phyloP scores from a whole-genome alignment of 2,797 vertebrate genomes.

The Myotis pilosus region DNA sequence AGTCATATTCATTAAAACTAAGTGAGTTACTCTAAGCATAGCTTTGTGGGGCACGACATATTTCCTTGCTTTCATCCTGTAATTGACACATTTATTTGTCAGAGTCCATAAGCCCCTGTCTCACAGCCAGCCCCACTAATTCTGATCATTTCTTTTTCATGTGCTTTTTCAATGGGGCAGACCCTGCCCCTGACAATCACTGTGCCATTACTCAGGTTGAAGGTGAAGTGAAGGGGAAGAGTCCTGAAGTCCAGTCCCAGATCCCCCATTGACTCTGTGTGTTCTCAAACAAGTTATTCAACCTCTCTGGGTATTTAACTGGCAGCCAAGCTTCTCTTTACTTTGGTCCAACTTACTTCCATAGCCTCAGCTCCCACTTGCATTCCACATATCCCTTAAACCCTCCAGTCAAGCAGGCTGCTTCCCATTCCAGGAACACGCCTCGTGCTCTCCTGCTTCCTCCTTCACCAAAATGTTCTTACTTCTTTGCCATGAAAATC shows the following conservation, averaged over 20 bases:
- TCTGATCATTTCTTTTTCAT: neutral
- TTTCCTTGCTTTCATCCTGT: neutral
- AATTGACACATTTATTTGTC: slow-evolving; percentile 36
- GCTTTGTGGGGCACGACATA: neutral
- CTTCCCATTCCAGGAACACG: neutral
- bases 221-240: neutral
- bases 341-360: neutral
- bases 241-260: neutral
- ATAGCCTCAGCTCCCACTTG: neutral
- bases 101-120: neutral
- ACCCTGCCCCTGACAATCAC: neutral
- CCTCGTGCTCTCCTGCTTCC: neutral
- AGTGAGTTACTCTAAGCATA: slow-evolving; percentile 11
- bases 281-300: neutral
- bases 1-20: slow-evolving; percentile 18
- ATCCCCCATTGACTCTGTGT: neutral
- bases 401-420: neutral
- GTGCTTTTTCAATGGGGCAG: neutral
- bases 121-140: neutral
- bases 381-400: neutral
- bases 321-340: neutral
- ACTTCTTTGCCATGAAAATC: slow-evolving; percentile 21
- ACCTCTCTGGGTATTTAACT: neutral
- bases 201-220: neutral
- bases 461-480: neutral